Evolutionary conservation across 2,113 vertebrate genomes (phyloP), one percentile per base, ranked within the genome.

Genomic region (Pungitius pungitius): DNA sequence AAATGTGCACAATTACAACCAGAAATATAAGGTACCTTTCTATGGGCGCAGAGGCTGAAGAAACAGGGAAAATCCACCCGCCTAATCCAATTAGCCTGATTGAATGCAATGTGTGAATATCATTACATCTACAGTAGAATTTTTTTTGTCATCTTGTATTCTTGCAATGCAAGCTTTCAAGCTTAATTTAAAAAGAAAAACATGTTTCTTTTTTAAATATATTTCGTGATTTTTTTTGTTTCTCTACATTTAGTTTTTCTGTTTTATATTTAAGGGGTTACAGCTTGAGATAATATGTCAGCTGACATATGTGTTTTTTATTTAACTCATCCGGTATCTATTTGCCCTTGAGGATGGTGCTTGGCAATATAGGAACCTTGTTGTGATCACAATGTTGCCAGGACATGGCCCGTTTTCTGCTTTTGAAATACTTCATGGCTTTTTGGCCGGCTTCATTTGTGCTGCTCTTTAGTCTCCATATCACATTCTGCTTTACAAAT

Each of bases 401-500:
- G 15, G 15, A 55, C 10, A 1, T 20, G 22, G 27, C 14, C 13
- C 11, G 4, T 52, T 47, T 26, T 2, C 8, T 49, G 35, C 6
- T 63, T 71, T 76, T 6, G 22, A 35, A 68, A 65, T 59, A 18
- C 1, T 3, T 14, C 18, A 6, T 51, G 40, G 45, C n/a, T 33
- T 20, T 10, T 61, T 71, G 24, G 18, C 43, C 24, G n/a, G 18
- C 12, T 72, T 37, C 18, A 45, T 51, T n/a, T 27, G 12, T 3
- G 20, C 0, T 51, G 51, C n/a, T 27, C 6, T 22, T 30, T 35
- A 35, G 33, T 35, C 26, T 3, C 17, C 18, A 47, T 12, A 8
- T 66, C 45, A 45, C 51, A 54, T 75, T 59, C 73, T 80, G 61
- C 40, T 81, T 75, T 37, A 73, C 81, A 84, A 59, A 75, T 81